Base-by-base conservation (phyloP, 2,888 invertebrate species). In the Sussaba pulchella region DNA sequence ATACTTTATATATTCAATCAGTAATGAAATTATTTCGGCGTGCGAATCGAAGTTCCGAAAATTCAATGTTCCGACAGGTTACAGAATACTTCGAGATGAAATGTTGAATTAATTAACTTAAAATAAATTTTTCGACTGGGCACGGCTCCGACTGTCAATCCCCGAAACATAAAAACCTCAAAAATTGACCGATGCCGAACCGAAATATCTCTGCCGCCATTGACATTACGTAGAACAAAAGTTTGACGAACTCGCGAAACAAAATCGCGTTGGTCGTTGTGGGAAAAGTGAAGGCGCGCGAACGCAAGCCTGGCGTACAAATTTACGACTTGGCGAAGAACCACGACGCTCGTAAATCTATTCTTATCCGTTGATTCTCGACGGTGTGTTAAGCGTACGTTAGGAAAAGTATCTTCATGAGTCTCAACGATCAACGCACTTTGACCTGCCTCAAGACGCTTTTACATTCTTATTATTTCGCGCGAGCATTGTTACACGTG, bases 261-360 rank as follows among this genome's bases (percentile, higher is more conserved):
- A 70, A 26, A 57, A 70, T 9, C 19, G 24, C 17, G 31, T 9
- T 47, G 10, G 14, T 9, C 14, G n/a, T 54, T 41, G 14, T 14
- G 50, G 21, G 66, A 73, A 73, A 63, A 41, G 26, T 17, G 66
- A 64, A 45, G 26, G 39, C 66, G 47, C 12, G 3, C 43, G 54
- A 74, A 21, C 0, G 45, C 39, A n/a, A n/a, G n/a, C n/a, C n/a
- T n/a, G n/a, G n/a, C 52, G 54, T 64, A 36, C 59, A 21, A 67
- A 75, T 75, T 80, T 75, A 75, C 66, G 75, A 76, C 59, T 45
- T n/a, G 31, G 54, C 43, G 52, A 64, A 10, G 43, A 31, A 31
- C 31, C 2, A 31, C 2, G 4, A 31, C 31, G 45, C 80, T 75
- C 75, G 71, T 80, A 75, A 80, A 80, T 75, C 80, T 80, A 80